Conservation (phyloP, 2,113 vertebrate genomes). For the Kryptolebias marmoratus region DNA sequence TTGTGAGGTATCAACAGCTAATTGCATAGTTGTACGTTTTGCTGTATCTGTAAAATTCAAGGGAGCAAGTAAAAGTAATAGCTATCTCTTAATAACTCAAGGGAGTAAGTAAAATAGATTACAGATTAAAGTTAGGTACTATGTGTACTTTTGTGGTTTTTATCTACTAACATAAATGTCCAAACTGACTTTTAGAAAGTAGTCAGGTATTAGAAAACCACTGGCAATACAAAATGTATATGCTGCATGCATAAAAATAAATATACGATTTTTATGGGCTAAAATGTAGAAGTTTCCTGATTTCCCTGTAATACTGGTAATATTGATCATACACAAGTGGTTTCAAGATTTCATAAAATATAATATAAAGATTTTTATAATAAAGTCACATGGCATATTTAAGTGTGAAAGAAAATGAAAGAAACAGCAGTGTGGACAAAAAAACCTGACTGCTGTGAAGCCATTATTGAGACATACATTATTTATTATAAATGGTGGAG, state of each 20-base stretch:
- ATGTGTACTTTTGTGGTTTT: neutral
- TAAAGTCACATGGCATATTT: constrained; percentile 5
- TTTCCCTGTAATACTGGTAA: constrained; percentile 10
- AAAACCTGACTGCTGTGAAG: neutral
- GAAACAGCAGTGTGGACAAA: neutral
- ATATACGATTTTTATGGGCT: neutral
- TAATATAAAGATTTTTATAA: constrained; percentile 2
- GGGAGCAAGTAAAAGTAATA: too few relatives aligned
- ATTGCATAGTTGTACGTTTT: too few relatives aligned
- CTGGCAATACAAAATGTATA: too few relatives aligned
- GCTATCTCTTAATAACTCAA: neutral
- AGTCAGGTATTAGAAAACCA: too few relatives aligned
- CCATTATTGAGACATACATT: neutral
- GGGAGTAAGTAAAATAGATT: neutral
- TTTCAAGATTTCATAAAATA: constrained; percentile 30
- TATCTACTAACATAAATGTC: too few relatives aligned
- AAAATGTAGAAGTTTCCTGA: constrained; percentile 7
- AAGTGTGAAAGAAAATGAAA: neutral
- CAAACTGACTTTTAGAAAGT: too few relatives aligned
- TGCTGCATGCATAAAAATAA: too few relatives aligned
- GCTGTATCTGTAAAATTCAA: too few relatives aligned
- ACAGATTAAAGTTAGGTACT: neutral
- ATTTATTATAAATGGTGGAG: neutral
- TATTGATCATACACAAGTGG: constrained; percentile 17
- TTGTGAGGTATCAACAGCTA: too few relatives aligned